These are phyloP conservation scores for Lasioglossum leucozonium DNA, from an alignment of 2,888 invertebrate species.

Conservation along the genomic window DNA sequence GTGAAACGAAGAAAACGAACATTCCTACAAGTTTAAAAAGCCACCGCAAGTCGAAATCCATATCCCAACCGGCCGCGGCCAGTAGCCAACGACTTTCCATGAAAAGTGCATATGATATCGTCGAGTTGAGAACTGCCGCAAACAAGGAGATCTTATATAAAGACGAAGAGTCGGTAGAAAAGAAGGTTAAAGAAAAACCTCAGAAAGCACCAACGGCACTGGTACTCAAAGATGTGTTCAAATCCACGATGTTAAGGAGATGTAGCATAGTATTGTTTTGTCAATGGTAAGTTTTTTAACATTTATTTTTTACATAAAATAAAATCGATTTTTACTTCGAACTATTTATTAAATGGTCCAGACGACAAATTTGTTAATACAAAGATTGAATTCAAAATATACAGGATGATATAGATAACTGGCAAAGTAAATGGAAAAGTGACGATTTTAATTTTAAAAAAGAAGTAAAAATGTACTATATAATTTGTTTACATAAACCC, in stretches of 20 bases:
- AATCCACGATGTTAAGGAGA: constrained; percentile 63
- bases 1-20: constrained; percentile 52
- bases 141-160: constrained; percentile 56
- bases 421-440: too few species aligned
- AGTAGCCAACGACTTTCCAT: constrained; percentile 41
- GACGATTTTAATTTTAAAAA: too few species aligned
- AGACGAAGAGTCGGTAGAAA: constrained; percentile 42
- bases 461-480: too few species aligned
- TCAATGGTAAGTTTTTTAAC: constrained; percentile 69
- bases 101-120: constrained; percentile 53
- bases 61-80: constrained; percentile 33
- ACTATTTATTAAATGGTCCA: background rate
- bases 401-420: too few species aligned
- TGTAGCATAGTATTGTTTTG: constrained; percentile 66
- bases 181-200: constrained; percentile 38
- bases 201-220: constrained; percentile 23
- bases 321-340: background rate
- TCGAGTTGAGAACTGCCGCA: constrained; percentile 43
- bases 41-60: constrained; percentile 50
- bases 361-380: background rate
- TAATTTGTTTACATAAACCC: too few species aligned
- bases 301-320: background rate
- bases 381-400: background rate
- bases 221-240: constrained; percentile 46
- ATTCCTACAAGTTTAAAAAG: constrained; percentile 60